These are phyloP conservation scores for Chrysopilus asiliformis DNA, from an alignment of 2,888 invertebrate genomes.

Conservation along the genomic window DNA sequence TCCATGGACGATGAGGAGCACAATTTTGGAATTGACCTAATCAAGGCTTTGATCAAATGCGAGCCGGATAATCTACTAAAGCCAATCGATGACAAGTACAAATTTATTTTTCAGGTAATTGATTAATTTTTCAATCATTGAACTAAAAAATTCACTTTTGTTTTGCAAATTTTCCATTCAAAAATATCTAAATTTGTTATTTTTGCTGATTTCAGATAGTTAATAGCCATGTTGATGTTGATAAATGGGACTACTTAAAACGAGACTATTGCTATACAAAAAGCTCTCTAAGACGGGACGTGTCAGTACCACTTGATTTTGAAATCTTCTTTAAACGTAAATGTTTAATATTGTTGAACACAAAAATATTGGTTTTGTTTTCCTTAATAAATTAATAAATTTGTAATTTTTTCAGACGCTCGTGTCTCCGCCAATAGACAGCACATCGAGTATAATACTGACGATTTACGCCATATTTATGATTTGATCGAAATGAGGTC, in stretches of 20 bases:
- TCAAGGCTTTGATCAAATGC: conserved; percentile 29
- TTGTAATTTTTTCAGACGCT: conserved; percentile 17
- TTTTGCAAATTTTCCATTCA: background rate
- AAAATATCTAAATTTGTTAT: background rate
- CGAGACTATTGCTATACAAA: conserved; percentile 46
- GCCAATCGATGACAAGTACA: conserved; percentile 17
- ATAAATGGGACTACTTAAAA: conserved; percentile 53
- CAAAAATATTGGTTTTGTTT: background rate
- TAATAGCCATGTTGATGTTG: conserved; percentile 47
- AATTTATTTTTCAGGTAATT: conserved; percentile 27
- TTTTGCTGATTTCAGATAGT: conserved; percentile 44
- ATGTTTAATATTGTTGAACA: no score
- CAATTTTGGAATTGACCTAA: conserved; percentile 23
- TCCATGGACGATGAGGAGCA: conserved; percentile 16
- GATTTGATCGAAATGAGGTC: conserved; percentile 38
- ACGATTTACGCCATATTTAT: conserved; percentile 35
- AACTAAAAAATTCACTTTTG: background rate
- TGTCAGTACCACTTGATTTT: no score
- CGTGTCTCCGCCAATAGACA: conserved; percentile 22
- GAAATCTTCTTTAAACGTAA: conserved; percentile 23
- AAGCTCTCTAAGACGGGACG: no score
- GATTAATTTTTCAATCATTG: background rate
- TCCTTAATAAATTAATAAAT: no score
- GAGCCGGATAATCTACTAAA: conserved; percentile 11
- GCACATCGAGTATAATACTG: conserved; percentile 37